phyloP scores from a whole-genome alignment of 2,888 invertebrate species.

The Phengaris alcon region DNA sequence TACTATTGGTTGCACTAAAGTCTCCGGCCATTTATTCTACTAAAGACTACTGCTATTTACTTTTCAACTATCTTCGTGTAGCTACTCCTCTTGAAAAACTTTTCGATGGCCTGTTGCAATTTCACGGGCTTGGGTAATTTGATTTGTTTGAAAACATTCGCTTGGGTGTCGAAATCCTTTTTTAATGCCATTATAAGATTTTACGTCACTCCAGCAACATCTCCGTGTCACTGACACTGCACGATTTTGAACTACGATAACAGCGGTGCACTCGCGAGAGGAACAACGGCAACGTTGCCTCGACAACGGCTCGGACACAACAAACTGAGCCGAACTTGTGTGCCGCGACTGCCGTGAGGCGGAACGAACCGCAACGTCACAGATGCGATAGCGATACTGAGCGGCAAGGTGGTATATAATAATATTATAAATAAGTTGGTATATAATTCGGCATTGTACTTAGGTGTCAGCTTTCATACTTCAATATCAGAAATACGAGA shows the following conservation, averaged over 20 bases:
- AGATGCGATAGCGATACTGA: slow-evolving; percentile 50
- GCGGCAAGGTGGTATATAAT: slow-evolving; percentile 20
- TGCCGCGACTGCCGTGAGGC: slow-evolving; percentile 40
- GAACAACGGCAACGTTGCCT: slow-evolving; percentile 54
- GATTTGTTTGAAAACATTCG: slow-evolving; percentile 67
- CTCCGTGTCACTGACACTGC: slow-evolving; percentile 64
- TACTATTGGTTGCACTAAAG: slow-evolving; percentile 60
- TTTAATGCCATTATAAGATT: slow-evolving; percentile 67
- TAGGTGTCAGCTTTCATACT: neutral
- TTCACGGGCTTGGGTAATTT: slow-evolving; percentile 59
- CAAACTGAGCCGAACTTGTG: slow-evolving; percentile 57
- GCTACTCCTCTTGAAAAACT: slow-evolving; percentile 70
- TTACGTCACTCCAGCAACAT: slow-evolving; percentile 59
- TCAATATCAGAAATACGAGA: slow-evolving; percentile 22
- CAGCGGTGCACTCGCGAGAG: slow-evolving; percentile 54
- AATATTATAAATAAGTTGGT: too few species aligned
- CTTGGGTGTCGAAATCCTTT: slow-evolving; percentile 69
- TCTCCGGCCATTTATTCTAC: slow-evolving; percentile 74
- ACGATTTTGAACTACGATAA: slow-evolving; percentile 48
- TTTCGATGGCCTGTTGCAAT: slow-evolving; percentile 65
- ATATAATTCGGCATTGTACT: neutral
- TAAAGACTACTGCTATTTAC: slow-evolving; percentile 47
- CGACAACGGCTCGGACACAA: slow-evolving; percentile 71
- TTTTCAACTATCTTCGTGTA: slow-evolving; percentile 75
- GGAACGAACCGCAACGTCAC: slow-evolving; percentile 53